phyloP scores from a whole-genome alignment of 2,797 vertebrate genomes.

The Psittacula echo region DNA sequence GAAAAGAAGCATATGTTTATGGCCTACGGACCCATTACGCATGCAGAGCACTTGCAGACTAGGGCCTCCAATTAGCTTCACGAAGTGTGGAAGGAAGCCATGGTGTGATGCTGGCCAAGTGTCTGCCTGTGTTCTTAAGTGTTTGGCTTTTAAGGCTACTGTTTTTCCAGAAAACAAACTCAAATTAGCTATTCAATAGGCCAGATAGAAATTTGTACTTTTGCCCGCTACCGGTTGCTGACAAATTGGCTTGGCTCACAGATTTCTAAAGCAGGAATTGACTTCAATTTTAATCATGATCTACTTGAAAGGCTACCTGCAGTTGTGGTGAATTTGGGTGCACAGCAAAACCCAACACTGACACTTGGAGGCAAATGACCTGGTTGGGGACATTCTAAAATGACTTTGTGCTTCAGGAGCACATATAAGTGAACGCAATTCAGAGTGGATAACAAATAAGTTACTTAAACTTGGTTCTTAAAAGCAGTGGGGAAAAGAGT shows the following conservation, averaged over 20 bases:
- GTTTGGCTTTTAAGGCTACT: conserved; percentile 85
- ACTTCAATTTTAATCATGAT: conserved; percentile 79
- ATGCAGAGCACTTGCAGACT: conserved; percentile 79
- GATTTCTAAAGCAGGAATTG: conserved; percentile 81
- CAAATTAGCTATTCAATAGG: conserved; percentile 83
- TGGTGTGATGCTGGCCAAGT: conserved; percentile 79
- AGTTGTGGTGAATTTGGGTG: conserved; percentile 72
- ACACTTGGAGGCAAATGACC: conserved; percentile 48
- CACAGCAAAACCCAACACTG: conserved; percentile 41
- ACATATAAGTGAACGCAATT: not conserved
- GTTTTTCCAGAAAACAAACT: conserved; percentile 84
- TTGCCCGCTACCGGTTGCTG: conserved; percentile 81
- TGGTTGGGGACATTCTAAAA: not conserved
- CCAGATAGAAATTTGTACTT: conserved; percentile 82
- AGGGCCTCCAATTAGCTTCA: conserved; percentile 79
- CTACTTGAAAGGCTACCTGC: conserved; percentile 78
- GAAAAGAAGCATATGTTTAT: conserved; percentile 76
- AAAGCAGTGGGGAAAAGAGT: not conserved
- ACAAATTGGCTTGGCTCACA: conserved; percentile 84
- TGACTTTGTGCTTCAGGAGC: not conserved
- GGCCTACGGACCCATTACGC: conserved; percentile 78
- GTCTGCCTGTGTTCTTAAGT: conserved; percentile 85
- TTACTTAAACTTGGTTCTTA: conserved; percentile 1
- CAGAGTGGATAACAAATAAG: conserved; percentile 6
- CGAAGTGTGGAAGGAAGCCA: conserved; percentile 82